A percentile compares a stretch with the other conserved stretches of the same genome.
Evolutionary conservation across 2,888 invertebrate species (phyloP).

Genomic region (Rhogogaster chlorosoma): DNA sequence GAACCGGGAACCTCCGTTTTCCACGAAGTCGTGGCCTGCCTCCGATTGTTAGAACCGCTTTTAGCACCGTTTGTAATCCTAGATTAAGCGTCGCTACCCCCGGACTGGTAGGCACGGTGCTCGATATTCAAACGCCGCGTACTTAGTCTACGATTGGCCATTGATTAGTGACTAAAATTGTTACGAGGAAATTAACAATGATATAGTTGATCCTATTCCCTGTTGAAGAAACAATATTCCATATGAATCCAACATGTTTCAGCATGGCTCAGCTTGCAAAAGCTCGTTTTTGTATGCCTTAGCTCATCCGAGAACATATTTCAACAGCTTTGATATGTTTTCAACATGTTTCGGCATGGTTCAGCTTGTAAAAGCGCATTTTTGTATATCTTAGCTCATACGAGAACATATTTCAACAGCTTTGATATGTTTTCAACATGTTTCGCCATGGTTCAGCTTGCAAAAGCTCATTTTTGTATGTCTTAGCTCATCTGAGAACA

Average conservation of each 20-base stretch:
- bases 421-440: too few relatives aligned
- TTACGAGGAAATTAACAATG: neutral
- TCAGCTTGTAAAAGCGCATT: neutral
- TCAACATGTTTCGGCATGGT: neutral
- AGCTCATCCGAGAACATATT: neutral
- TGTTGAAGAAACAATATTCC: neutral
- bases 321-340: neutral
- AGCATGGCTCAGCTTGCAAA: neutral
- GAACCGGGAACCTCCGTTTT: neutral
- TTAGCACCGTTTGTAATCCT: conserved; percentile 12
- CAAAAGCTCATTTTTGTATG: neutral
- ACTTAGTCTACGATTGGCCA: neutral
- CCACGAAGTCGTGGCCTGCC: neutral
- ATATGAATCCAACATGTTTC: too few relatives aligned
- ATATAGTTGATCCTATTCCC: neutral
- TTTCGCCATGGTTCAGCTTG: neutral
- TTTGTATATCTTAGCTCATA: neutral
- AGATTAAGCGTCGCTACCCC: neutral
- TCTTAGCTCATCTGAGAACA: neutral
- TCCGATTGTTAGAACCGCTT: conserved; percentile 4
- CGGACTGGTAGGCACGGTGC: neutral
- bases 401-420: neutral
- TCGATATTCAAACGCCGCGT: neutral
- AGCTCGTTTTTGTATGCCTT: neutral
- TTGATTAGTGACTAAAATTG: neutral